Evolutionary conservation across 1,140 invertebrate genomes (phyloP), one percentile per base, ranked within the genome.

Genomic region (Macrosteles quadrilineatus): DNA sequence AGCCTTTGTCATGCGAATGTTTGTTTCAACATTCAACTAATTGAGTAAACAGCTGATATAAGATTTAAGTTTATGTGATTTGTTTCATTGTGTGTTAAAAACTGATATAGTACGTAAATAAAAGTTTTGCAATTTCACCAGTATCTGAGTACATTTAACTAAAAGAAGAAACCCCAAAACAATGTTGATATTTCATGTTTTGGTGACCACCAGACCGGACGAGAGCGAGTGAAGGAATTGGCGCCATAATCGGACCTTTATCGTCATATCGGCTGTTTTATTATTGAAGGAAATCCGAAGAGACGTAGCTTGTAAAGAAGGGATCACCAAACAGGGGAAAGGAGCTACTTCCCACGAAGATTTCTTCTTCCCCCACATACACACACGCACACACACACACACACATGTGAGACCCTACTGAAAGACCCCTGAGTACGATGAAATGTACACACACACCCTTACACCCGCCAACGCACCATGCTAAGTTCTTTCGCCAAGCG

Each of bases 281-380:
- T 57, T 57, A 57, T 57, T 57, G 21, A 57, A 57, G 53, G 29
- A 57, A 57, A 57, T 57, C n/a, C 29, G 53, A 25, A 57, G 29
- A 57, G 29, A 25, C 21, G 53, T 14, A 57, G 21, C 53, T 57
- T 21, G 53, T 25, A 57, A 57, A 57, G 53, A 25, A 57, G 53
- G 53, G 53, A 57, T 57, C 29, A 25, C 23, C 2, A 27, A 57
- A 23, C n/a, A 23, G 45, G 53, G 53, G 21, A 14, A 29, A 25
- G 53, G 12, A 23, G 53, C 53, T 57, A 21, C 29, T 57, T 25
- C 23, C 47, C 47, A n/a, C 53, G 53, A 14, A 21, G 29, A 21
- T 25, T 25, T 25, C 45, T 50, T 2, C 45, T 4, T 2, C 3
- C 53, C 53, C 6, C 14, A 57, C 29, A 57, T 14, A 57, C 53